phyloP scores from a whole-genome alignment of 2,797 vertebrate species.

The Falco novaeseelandiae region DNA sequence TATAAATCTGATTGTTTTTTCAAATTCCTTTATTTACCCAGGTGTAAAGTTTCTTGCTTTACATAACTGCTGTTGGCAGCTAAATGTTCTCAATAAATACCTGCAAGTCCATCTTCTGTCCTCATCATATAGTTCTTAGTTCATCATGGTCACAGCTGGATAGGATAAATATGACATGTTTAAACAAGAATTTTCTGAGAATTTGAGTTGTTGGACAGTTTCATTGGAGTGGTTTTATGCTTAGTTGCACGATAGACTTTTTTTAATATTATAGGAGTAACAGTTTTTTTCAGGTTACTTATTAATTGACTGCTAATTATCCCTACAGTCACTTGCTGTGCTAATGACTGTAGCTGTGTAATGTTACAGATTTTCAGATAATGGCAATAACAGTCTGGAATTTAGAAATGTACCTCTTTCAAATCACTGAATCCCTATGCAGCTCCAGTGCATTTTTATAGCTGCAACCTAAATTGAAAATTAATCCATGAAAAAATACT shows the following conservation, averaged over 20 bases:
- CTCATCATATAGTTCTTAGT: background rate
- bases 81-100: background rate
- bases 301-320: background rate
- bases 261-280: background rate
- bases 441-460: background rate
- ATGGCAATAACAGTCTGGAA: background rate
- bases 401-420: background rate
- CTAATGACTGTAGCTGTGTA: background rate
- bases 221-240: background rate
- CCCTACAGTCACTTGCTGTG: background rate
- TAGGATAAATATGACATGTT: background rate
- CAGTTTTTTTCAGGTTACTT: background rate
- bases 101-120: background rate
- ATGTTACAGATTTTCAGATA: background rate
- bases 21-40: background rate
- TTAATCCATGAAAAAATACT: background rate
- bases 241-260: background rate
- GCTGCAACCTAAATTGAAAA: background rate
- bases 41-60: background rate
- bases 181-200: background rate
- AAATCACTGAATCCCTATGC: background rate
- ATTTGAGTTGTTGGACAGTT: background rate
- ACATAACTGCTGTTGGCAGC: background rate
- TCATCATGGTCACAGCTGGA: background rate
- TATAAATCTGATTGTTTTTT: background rate